A percentile compares a stretch with the other conserved stretches of the same genome.
Conservation (phyloP, 2,797 vertebrate genomes). For the Furcifer pardalis region DNA sequence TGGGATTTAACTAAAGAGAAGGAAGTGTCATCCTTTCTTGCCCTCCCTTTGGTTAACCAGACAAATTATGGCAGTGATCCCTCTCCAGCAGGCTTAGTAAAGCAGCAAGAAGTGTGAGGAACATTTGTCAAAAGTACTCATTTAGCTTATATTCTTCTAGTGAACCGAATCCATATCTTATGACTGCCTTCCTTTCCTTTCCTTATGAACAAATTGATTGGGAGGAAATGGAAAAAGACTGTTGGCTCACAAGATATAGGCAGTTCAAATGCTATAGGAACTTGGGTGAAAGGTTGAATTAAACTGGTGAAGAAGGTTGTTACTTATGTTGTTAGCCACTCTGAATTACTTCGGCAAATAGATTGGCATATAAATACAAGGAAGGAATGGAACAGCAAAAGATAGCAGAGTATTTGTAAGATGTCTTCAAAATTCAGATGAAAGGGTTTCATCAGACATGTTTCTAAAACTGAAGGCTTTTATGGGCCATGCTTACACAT, state of each 20-base stretch:
- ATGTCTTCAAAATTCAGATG: background rate
- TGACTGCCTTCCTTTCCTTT: background rate
- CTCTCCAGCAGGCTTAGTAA: background rate
- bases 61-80: background rate
- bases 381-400: background rate
- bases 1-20: background rate
- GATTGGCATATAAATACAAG: too few relatives aligned
- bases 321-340: too few relatives aligned
- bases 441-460: background rate
- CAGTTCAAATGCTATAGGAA: background rate
- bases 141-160: background rate
- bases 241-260: background rate
- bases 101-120: background rate
- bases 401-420: background rate
- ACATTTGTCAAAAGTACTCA: background rate
- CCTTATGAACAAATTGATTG: background rate
- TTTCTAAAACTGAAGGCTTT: too few relatives aligned
- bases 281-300: too few relatives aligned
- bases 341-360: too few relatives aligned
- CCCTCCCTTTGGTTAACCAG: accelerated
- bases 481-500: background rate
- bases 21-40: accelerated
- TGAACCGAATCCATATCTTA: background rate
- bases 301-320: background rate
- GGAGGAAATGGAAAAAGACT: background rate